Base-by-base conservation (phyloP, 2,797 vertebrate species). In the Gambusia yucatana region DNA sequence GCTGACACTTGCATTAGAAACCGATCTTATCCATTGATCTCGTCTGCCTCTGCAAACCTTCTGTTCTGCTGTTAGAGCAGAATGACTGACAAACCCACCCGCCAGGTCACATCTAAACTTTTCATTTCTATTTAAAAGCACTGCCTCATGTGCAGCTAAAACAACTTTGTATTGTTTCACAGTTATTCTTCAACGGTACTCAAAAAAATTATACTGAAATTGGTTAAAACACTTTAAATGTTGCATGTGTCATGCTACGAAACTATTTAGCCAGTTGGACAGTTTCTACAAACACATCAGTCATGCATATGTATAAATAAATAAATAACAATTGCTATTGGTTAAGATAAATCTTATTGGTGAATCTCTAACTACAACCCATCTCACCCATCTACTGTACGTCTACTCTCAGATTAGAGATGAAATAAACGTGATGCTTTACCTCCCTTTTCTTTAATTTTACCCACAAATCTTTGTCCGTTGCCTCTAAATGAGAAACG, bases 401-500 rank as follows among this genome's bases (percentile, higher is more conserved):
- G 39, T 73, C 85, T 59, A 48, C 43, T 4, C 48, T 48, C 84
- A 77, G 82, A 85, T 44, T 72, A 76, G 79, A 78, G 77, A 76
- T 74, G 50, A 85, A 87, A 76, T 57, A 81, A 80, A 72, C 73
- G 81, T 79, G 82, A 87, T 36, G 69, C 73, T 84, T 90, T 76
- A 74, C 79, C 73, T 67, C 55, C 47, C 30, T 39, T 84, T 82
- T 84, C 85, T 86, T 85, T 84, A 80, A 84, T 88, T 91, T 82
- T 78, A 69, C 73, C 61, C 79, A 91, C 84, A 86, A 85, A 90
- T 89, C 84, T 81, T 75, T 78, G 75, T 83, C 73, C 79, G 80
- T 75, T 87, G 86, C 90, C 85, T 91, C 89, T 88, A 92, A 92
- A 92, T 81, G 88, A 92, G 91, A 90, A 91, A 87, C 78, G 76